phyloP scores from a whole-genome alignment of 1,140 invertebrate species.

The Diabrotica undecimpunctata region DNA sequence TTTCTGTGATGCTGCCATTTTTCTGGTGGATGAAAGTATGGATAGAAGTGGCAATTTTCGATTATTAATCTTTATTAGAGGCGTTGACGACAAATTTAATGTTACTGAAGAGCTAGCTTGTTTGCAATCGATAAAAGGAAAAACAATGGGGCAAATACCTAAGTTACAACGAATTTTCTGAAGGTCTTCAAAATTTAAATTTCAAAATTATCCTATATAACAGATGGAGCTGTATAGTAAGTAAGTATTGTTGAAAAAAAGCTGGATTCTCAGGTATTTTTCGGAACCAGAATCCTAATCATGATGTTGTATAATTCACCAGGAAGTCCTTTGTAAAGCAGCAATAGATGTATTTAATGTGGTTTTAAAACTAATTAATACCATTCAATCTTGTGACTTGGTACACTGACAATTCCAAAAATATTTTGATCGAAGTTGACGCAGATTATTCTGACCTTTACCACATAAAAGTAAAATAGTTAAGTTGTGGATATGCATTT shows the following conservation, averaged over 20 bases:
- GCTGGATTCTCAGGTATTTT: conserved; percentile 33
- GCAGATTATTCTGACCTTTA: conserved; percentile 39
- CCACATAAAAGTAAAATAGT: conserved; percentile 39
- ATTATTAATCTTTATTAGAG: conserved; percentile 37
- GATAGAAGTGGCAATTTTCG: conserved; percentile 39
- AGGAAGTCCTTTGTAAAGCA: conserved; percentile 34
- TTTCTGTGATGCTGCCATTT: conserved; percentile 39
- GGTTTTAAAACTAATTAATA: conserved; percentile 41
- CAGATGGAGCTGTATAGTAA: conserved; percentile 43
- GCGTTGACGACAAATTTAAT: conserved; percentile 37
- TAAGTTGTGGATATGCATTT: conserved; percentile 29
- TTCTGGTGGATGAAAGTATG: conserved; percentile 41
- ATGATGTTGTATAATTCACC: conserved; percentile 40
- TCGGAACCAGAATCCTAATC: conserved; percentile 22
- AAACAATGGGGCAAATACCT: conserved; percentile 27
- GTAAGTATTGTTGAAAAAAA: conserved; percentile 39
- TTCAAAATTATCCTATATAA: conserved; percentile 22
- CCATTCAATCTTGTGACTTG: conserved; percentile 39
- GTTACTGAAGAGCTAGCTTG: conserved; percentile 40
- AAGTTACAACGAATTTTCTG: neutral
- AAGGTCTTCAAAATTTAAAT: conserved; percentile 5
- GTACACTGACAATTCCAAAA: conserved; percentile 42
- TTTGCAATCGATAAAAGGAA: conserved; percentile 37
- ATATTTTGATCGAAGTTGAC: conserved; percentile 39
- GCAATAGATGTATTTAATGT: conserved; percentile 38